These are phyloP conservation scores for Melipona quadrifasciata DNA, from an alignment of 1,140 invertebrate genomes.

Conservation along the genomic window DNA sequence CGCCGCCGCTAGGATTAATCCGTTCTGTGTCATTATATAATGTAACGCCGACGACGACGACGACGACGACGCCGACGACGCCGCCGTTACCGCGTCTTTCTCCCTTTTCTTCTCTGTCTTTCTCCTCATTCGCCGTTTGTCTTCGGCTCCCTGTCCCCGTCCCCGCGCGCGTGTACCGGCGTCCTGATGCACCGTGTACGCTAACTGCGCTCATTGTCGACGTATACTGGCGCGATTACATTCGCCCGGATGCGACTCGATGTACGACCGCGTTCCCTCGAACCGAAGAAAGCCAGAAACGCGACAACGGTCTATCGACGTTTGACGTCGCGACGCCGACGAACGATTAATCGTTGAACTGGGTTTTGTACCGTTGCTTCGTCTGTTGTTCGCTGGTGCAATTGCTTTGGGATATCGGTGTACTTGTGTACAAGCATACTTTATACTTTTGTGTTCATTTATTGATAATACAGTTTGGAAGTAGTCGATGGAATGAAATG, in stretches of 20 bases:
- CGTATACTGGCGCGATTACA: conserved; percentile 25
- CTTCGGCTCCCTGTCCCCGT: neutral
- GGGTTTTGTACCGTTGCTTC: neutral
- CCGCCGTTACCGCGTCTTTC: conserved; percentile 17
- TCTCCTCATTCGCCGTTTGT: neutral
- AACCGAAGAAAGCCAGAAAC: neutral
- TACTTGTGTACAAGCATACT: neutral
- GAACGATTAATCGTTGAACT: neutral
- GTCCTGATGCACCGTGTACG: conserved; percentile 30
- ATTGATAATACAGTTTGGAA: neutral
- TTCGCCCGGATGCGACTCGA: conserved; percentile 17
- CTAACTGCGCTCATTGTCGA: conserved; percentile 57
- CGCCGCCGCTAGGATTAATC: conserved; percentile 66
- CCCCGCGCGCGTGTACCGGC: neutral
- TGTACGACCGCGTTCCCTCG: neutral
- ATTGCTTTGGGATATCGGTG: neutral
- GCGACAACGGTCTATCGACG: conserved; percentile 1
- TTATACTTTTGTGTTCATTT: neutral
- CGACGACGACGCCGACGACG: conserved; percentile 23
- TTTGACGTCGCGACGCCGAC: neutral
- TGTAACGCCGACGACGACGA: conserved; percentile 35
- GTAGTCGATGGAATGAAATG: neutral
- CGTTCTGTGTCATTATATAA: conserved; percentile 70
- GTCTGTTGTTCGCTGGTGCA: neutral
- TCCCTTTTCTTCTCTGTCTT: neutral